Conservation (phyloP, 2,888 invertebrate genomes). For the Dynastes tityus region DNA sequence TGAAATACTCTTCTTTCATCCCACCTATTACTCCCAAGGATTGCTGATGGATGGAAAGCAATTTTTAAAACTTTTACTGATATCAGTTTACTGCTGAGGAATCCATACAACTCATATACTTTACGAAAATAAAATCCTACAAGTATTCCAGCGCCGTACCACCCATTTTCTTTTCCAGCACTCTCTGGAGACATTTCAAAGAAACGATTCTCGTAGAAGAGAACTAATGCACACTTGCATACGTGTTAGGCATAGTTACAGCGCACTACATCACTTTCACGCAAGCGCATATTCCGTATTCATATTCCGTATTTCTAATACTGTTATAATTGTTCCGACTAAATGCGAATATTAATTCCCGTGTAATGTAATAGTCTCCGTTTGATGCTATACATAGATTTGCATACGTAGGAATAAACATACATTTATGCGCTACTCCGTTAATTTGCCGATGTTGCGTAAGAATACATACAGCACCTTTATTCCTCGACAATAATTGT, state of each 20-base stretch:
- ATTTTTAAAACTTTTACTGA: too few relatives aligned
- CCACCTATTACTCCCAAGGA: too few relatives aligned
- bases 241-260: background rate
- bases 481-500: background rate
- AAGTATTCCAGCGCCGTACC: too few relatives aligned
- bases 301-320: constrained; percentile 12
- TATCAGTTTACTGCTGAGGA: too few relatives aligned
- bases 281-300: constrained; percentile 11
- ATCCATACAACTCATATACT: too few relatives aligned
- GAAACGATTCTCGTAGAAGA: background rate
- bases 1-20: too few relatives aligned
- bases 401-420: constrained; percentile 5
- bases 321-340: constrained; percentile 25
- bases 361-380: constrained; percentile 8
- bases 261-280: background rate
- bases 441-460: constrained; percentile 23
- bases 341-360: constrained; percentile 23
- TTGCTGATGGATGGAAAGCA: too few relatives aligned
- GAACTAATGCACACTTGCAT: background rate
- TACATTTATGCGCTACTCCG: background rate
- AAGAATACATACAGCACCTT: constrained; percentile 16
- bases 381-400: background rate
- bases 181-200: background rate
- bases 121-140: too few relatives aligned
- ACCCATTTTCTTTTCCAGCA: too few relatives aligned